Percentiles rank a stretch among this genome's conserved stretches.
phyloP scores from a whole-genome alignment of 2,797 vertebrate genomes.

The Sebastes iracundus region DNA sequence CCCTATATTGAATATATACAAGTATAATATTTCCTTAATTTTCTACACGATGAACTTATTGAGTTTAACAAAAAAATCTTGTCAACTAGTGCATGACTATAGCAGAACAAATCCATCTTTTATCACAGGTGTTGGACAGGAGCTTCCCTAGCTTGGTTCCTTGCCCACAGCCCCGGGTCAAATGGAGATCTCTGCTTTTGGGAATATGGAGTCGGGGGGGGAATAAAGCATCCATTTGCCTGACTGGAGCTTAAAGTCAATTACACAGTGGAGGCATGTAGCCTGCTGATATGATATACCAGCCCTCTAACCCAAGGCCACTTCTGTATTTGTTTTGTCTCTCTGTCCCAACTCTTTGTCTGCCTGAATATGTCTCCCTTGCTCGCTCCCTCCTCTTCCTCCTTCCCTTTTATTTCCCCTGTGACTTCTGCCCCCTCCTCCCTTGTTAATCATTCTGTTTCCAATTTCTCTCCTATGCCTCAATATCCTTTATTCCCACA shows the following conservation, averaged over 20 bases:
- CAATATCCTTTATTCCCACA: constrained; percentile 21
- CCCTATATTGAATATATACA: neutral
- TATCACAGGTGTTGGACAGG: constrained; percentile 16
- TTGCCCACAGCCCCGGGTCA: constrained; percentile 41
- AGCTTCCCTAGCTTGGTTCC: constrained; percentile 3
- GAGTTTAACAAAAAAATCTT: neutral
- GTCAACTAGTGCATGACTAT: neutral
- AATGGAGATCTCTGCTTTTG: constrained; percentile 29
- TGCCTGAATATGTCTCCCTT: constrained; percentile 36
- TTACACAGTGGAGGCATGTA: constrained; percentile 64
- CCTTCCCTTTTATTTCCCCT: constrained; percentile 65
- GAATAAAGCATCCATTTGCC: constrained; percentile 63
- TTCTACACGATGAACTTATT: neutral
- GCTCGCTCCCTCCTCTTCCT: constrained; percentile 40
- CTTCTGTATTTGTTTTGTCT: constrained; percentile 62
- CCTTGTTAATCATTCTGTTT: constrained; percentile 57
- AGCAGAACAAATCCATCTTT: constrained; percentile 3
- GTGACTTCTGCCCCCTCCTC: constrained; percentile 43
- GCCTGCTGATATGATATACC: constrained; percentile 74
- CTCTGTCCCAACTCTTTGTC: constrained; percentile 61
- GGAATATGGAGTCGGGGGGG: constrained; percentile 45
- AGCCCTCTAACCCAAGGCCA: constrained; percentile 62
- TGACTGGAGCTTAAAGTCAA: constrained; percentile 68
- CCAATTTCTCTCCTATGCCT: constrained; percentile 45
- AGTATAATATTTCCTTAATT: neutral